Base-by-base conservation (phyloP, 2,797 vertebrate species). In the Cyclopterus lumpus region DNA sequence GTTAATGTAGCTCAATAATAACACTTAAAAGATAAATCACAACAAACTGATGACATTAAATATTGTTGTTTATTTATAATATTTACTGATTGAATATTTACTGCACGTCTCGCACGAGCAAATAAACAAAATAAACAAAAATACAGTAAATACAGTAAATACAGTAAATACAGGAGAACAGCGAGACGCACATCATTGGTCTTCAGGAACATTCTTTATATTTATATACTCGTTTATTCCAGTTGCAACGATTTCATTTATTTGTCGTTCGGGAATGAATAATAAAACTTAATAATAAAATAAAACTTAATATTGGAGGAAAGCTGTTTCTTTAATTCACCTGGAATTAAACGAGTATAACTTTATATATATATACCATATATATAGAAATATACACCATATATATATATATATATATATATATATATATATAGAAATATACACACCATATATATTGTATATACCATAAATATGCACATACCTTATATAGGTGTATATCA, bases 121-220 rank as follows among this genome's bases (percentile, higher is more conserved):
- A 71, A 28, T 67, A 78, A 20, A 32, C 58, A 34, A 71, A 79
- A n/a, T n/a, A 14, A 76, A 86, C 77, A 53, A 71, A 30, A 59
- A 73, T 51, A 69, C 26, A 30, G 5, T 55, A 48, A 57, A 49
- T 2, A 63, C 61, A 58, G 8, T n/a, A 30, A 59, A 73, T 51
- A 69, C 26, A 30, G 5, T 55, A 48, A 57, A 49, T 2, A 63
- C 61, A 58, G 8, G n/a, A n/a, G 1, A 1, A 77, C 18, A 68
- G 16, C 12, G 11, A 75, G 12, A 49, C 62, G 69, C 9, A 5
- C 1, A 6, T 30, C 42, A 71, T 90, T 89, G 88, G 89, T 89
- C 87, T 88, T 82, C 11, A 15, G 32, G 77, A 82, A 90, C 86
- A 88, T 89, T 89, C 89, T 6, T 70, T 3, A 16, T 3, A 26